Base-by-base conservation (phyloP, 2,113 vertebrate species). In the Oreochromis tanganicae region DNA sequence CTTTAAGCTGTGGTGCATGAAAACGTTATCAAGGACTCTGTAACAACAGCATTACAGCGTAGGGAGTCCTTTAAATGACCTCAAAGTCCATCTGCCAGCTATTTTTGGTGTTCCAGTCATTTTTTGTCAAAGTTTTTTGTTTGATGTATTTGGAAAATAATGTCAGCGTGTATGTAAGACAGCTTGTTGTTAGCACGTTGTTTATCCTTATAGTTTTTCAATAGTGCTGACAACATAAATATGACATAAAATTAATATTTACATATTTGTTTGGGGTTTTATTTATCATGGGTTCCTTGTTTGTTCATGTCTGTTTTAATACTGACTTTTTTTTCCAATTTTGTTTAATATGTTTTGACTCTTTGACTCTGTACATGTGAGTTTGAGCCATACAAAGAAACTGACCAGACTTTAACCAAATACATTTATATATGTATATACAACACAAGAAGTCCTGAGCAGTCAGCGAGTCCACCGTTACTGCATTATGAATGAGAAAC, bases 31-130 rank as follows among this genome's bases (percentile, higher is more conserved):
- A n/a, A 54, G 17, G 19, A 54, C 19, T 54, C n/a, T 9, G 17
- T 54, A 46, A 46, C 0, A 10, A 16, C 6, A n/a, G 4, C n/a
- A 10, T 55, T 3, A n/a, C n/a, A 21, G 17, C 2, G 0, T 4
- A 66, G 61, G 19, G n/a, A 41, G 63, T 21, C 34, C 7, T 68
- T 68, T 41, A 68, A 4, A 41, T 21, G 5, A 68, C n/a, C n/a
- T 27, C 2, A n/a, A 27, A 17, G 16, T 29, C 13, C 68, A 48
- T 75, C 41, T 46, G 66, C 66, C 41, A 43, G 38, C 38, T 43
- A 0, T 43, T 41, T 71, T 2, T 6, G 36, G 12, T 41, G n/a
- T 9, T 43, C 36, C 34, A 21, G 38, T 21, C n/a, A 14, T 0
- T 13, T 14, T 41, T 9, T 71, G 66, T 48, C 12, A 16, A 48